Conservation (phyloP, 2,797 vertebrate species). For the Aphelocoma californica region DNA sequence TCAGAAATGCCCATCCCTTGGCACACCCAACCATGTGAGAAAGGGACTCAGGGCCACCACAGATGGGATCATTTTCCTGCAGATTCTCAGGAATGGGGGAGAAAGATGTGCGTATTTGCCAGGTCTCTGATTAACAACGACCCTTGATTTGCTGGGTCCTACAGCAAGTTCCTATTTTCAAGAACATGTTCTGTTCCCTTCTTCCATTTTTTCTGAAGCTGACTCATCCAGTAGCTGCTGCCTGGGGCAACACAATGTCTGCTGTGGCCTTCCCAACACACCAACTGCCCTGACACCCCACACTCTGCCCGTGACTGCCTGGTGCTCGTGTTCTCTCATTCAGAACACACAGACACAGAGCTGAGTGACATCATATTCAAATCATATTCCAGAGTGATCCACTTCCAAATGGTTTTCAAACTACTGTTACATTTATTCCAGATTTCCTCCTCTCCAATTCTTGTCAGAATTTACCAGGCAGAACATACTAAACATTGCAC, state of each 20-base stretch:
- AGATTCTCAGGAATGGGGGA: neutral
- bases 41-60: neutral
- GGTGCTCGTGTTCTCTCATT: neutral
- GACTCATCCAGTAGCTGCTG: slow-evolving; percentile 30
- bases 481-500: neutral
- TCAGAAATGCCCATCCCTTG: neutral
- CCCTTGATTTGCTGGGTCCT: neutral
- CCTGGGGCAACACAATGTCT: neutral
- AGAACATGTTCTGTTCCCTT: neutral
- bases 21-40: neutral
- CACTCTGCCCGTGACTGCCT: neutral
- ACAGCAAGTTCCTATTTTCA: neutral
- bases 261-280: neutral
- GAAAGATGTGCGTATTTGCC: neutral
- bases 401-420: neutral
- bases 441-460: neutral
- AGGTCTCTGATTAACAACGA: neutral
- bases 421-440: neutral
- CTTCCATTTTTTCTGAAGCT: neutral
- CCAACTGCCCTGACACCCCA: neutral
- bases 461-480: neutral
- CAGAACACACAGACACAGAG: neutral
- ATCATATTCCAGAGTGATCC: neutral
- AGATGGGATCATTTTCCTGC: neutral
- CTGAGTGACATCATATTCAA: neutral